Base-by-base conservation (phyloP, 2,797 vertebrate genomes). In the Pangasius krempfi region DNA sequence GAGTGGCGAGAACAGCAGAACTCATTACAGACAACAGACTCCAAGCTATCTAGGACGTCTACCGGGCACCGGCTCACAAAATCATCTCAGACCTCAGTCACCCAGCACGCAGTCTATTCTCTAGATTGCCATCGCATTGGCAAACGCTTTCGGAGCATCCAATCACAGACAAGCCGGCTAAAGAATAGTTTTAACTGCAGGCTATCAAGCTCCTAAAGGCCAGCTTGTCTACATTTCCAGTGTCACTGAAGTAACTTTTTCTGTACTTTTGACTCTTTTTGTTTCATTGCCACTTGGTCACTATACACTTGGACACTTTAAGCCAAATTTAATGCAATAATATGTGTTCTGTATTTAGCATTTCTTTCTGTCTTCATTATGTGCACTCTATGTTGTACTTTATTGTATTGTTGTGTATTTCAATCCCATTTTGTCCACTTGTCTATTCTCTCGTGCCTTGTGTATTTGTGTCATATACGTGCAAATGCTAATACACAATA, bases 11-110 rank as follows among this genome's bases (percentile, higher is more conserved):
- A 44, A 82, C 37, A 47, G 13, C 13, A 62, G 56, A 62, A 62
- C 58, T 62, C 56, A 82, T 62, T 37, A 44, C n/a, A 40, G 20
- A 40, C 52, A 14, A 18, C 56, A 44, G 80, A 62, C 18, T 82
- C 37, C 22, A 22, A 44, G 80, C 22, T 18, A 40, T 37, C 16
- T 52, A 54, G 76, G 50, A 56, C 33, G 76, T 79, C n/a, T 54
- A 20, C 50, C 1, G 14, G n/a, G n/a, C 56, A 82, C 16, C 44
- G 40, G 56, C 58, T 62, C 22, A 40, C 22, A 62, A 44, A 82
- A 62, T 62, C 47, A 60, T 47, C 79, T 60, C 79, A 81, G 79
- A 81, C 56, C 56, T 82, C 13, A 25, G 56, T 81, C 79, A 62
- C 56, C 54, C 79, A 82, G 54, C 37, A 82, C 80, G 62, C 80